phyloP scores from a whole-genome alignment of 2,113 vertebrate species.

The Arenaria interpres region DNA sequence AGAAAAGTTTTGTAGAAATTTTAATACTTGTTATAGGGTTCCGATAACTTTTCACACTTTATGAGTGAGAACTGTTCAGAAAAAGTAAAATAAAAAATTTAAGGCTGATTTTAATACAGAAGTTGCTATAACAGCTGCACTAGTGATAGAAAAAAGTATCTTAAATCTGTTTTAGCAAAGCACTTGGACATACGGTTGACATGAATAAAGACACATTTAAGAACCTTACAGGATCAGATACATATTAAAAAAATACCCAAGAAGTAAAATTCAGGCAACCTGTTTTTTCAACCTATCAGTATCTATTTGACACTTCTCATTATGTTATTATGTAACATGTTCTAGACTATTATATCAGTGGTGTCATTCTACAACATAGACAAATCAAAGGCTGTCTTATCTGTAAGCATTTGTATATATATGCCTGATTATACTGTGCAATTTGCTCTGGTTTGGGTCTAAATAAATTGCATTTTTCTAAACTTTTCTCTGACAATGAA shows the following conservation, averaged over 20 bases:
- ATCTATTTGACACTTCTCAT: not conserved
- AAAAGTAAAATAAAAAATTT: not conserved
- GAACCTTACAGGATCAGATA: not conserved
- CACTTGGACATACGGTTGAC: not conserved
- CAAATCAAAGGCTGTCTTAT: not conserved
- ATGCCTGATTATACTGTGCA: not conserved
- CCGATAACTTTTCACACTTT: not conserved
- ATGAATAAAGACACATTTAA: not conserved
- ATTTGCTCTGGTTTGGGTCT: not conserved
- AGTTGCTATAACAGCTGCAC: not conserved
- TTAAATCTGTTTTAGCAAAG: not conserved
- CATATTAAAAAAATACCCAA: not conserved
- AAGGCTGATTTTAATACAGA: not conserved
- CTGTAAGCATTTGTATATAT: not conserved
- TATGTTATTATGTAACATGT: not conserved
- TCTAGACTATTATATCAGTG: not conserved
- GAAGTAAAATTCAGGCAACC: not conserved
- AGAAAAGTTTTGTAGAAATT: not conserved
- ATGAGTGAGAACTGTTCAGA: not conserved
- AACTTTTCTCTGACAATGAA: not conserved
- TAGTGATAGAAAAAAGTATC: not conserved
- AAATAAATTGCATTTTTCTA: not conserved
- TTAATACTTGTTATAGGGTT: not conserved
- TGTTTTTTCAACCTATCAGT: not conserved
- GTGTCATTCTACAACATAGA: not conserved